Evolutionary conservation across 2,797 vertebrate genomes (phyloP), one percentile per base, ranked within the genome.

Genomic region (Enteromius viviparus): DNA sequence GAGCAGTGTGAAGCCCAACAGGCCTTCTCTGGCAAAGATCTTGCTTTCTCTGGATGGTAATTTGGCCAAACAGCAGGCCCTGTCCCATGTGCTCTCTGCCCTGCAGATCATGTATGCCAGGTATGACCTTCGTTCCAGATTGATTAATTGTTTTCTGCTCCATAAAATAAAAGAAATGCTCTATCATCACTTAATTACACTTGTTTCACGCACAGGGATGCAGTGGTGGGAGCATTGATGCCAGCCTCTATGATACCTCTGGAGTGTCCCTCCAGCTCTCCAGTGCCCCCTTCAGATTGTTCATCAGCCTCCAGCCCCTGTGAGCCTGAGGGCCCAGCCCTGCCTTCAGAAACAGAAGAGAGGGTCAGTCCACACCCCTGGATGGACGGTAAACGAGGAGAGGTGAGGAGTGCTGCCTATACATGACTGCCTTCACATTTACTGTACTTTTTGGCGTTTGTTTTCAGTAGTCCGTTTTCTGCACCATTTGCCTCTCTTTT

Each of bases 51-150:
- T 99, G 87, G 97, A 99, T 81, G 98, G 98, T 9, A 98, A 96
- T 71, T 91, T 96, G 85, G 96, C 96, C 87, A 99, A 99, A 78
- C 98, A 99, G 89, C 98, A 99, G 90, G 97, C 96, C 0, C 90
- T 99, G 66, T 97, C 97, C 78, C 97, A 99, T 74, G 95, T 99
- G 45, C 93, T 99, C 69, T 96, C 97, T 12, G 96, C 98, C 29
- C 89, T 99, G 29, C 98, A 99, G 87, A 98, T 99, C 90, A 95
- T 97, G 95, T 99, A 99, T 93, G 97, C 97, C 74, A 98, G 98
- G 98, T 99, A 94, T 66, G 93, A 81, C 76, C 53, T 66, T 3
- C 5, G 49, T 60, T 3, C 14, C 21, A 26, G n/a, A 15, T 76
- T 76, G 4, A 26, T 42, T 11, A 42, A 42, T 42, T 26, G 7